Evolutionary conservation across 1,140 invertebrate species (phyloP), one percentile per base, ranked within the genome.

Genomic region (Drosophila tani): DNA sequence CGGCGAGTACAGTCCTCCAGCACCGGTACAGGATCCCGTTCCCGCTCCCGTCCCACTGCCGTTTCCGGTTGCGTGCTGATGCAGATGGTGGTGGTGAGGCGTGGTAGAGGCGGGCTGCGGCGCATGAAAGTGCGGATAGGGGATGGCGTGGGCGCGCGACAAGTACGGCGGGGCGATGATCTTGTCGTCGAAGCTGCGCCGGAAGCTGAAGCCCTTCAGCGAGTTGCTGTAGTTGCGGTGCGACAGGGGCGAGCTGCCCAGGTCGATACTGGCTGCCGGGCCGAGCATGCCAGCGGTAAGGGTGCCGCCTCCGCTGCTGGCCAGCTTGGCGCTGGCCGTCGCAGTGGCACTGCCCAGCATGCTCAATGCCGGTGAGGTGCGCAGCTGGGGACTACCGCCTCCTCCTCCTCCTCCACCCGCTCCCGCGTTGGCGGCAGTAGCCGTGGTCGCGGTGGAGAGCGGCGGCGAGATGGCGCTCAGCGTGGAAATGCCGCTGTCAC

Each of bases 141-240:
- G 75, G 21, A 91, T 88, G 38, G 82, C 76, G 40, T 70, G 67
- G 47, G 69, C 69, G 12, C 79, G 76, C 8, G 75, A 75, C 46
- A 86, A 8, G 43, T 71, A 91, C 3, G 68, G 78, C 32, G 91
- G 82, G 12, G 85, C 47, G 15, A 91, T 92, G 59, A 92, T 91
- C 76, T 92, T 92, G 50, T 92, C 91, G 51, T 92, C 91, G 53
- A 92, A 92, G 64, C 91, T 92, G 21, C 91, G 88, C 27, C 91
- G 85, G 60, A 92, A 92, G 38, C 85, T 84, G 57, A 91, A 92
- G 32, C 91, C 88, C 66, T 92, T 92, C 71, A 85, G 73, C 14
- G 84, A 78, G 50, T 82, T 74, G 65, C 86, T 91, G 50, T 92
- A 92, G 68, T 92, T 92, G 38, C 91, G 91, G 77, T 92, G 91